These are phyloP conservation scores for Psittacara wagleri DNA, from an alignment of 2,113 vertebrate genomes.

Conservation along the genomic window DNA sequence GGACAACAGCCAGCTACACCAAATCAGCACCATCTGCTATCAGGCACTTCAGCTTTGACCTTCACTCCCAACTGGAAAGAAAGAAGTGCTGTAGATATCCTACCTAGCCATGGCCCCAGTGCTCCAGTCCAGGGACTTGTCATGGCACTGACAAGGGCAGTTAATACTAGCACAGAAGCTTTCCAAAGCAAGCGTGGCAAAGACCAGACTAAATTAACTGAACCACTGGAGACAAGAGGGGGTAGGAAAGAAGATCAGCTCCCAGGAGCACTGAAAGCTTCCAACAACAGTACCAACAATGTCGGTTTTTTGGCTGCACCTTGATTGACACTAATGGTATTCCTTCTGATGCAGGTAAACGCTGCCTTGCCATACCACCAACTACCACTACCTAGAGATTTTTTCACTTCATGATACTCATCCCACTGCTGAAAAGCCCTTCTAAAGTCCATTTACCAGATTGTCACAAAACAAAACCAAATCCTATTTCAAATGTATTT, in stretches of 20 bases:
- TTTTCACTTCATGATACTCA: not conserved
- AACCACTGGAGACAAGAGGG: not conserved
- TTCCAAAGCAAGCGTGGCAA: not conserved
- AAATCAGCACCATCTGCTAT: not conserved
- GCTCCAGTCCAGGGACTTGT: not conserved
- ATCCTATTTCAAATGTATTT: not conserved
- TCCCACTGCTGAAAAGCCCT: not conserved
- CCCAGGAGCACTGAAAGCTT: not conserved
- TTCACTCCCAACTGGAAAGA: not conserved
- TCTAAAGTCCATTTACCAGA: not conserved
- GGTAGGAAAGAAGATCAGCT: not conserved
- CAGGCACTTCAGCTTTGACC: not conserved
- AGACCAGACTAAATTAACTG: not conserved
- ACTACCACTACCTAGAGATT: not conserved
- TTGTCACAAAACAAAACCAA: not conserved
- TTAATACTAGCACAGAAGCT: not conserved
- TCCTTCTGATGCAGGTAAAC: not conserved
- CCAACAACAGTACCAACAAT: not conserved
- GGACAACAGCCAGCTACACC: not conserved
- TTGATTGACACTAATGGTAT: not conserved
- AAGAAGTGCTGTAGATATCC: not conserved
- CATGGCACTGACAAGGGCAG: not conserved
- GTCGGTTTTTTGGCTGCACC: rapidly evolving
- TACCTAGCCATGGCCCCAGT: not conserved
- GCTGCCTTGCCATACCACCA: not conserved